Base-by-base conservation (phyloP, 2,888 invertebrate species). In the Nasonovia ribisnigri region DNA sequence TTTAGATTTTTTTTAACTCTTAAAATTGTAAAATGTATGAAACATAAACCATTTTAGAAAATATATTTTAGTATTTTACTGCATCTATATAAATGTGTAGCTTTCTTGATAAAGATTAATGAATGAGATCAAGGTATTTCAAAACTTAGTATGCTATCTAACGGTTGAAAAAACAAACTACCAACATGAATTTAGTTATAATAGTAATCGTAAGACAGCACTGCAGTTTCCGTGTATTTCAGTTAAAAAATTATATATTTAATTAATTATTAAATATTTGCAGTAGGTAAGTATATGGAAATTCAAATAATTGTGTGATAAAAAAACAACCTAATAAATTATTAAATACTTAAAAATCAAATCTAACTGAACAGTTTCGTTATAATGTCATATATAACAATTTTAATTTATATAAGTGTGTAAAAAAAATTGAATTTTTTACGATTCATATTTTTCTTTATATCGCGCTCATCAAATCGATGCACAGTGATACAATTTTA, bases 131-230 rank as follows among this genome's bases (percentile, higher is more conserved):
- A 20, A 77, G 36, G 2, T 36, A 36, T 36, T 77, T 77, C 2
- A 77, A 20, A 20, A 46, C 46, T 29, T 51, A 3, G 29, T n/a
- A 11, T 36, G 88, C 92, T 36, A 92, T 92, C 92, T 67, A 10
- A 36, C 36, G 88, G 88, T 51, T 36, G 10, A 88, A 88, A 54
- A 77, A 51, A n/a, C 3, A 0, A 29, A 92, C 86, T 46, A 54
- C n/a, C 4, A 13, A 48, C 6, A 48, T 48, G 24, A 20, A 3
- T n/a, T 20, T 51, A 60, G 26, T 89, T n/a, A 48, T 10, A 42
- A 48, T 51, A 67, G 48, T 29, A 4, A 24, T 29, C 88, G 29
- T n/a, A 26, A 87, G 92, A 88, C 42, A 5, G 92, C 92, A 88
- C 42, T 51, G 48, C 42, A n/a, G 42, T 60, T 11, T 51, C 86